phyloP scores from a whole-genome alignment of 2,888 invertebrate species.

The Chorisops tibialis region DNA sequence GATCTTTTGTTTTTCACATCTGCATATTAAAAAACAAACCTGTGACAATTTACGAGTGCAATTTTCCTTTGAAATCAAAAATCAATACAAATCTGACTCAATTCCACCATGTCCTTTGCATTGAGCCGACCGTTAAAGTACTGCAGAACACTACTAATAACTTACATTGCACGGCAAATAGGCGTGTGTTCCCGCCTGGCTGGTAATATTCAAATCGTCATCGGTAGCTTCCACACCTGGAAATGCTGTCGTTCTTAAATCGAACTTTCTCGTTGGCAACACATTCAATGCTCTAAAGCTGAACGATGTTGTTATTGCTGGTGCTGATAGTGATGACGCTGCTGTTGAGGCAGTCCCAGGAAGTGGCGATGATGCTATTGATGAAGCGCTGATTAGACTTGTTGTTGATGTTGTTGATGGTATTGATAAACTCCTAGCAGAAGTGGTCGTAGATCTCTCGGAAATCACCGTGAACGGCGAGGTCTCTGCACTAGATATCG shows the following conservation, averaged over 20 bases:
- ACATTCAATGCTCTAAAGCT: constrained; percentile 12
- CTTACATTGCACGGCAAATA: constrained; percentile 26
- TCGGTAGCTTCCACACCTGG: background rate
- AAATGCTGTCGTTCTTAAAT: background rate
- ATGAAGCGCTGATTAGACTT: constrained; percentile 16
- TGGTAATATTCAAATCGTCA: constrained; percentile 31
- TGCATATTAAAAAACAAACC: too few relatives aligned
- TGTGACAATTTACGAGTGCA: too few relatives aligned
- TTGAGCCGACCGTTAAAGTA: too few relatives aligned
- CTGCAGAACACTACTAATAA: too few relatives aligned
- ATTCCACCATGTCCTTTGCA: too few relatives aligned
- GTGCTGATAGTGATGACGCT: constrained; percentile 30
- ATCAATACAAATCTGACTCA: too few relatives aligned
- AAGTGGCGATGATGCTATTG: background rate
- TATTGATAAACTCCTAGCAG: constrained; percentile 7
- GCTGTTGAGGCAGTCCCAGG: constrained; percentile 31
- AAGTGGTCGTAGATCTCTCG: constrained; percentile 10
- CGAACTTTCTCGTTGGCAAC: background rate
- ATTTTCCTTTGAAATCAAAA: too few relatives aligned
- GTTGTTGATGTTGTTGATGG: constrained; percentile 20
- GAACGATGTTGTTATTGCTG: constrained; percentile 31
- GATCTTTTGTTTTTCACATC: too few relatives aligned
- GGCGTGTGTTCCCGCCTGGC: constrained; percentile 32
- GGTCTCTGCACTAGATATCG: background rate
- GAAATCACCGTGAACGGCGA: background rate